These are phyloP conservation scores for Silurus glanis DNA, from an alignment of 2,113 vertebrate species.

Conservation along the genomic window DNA sequence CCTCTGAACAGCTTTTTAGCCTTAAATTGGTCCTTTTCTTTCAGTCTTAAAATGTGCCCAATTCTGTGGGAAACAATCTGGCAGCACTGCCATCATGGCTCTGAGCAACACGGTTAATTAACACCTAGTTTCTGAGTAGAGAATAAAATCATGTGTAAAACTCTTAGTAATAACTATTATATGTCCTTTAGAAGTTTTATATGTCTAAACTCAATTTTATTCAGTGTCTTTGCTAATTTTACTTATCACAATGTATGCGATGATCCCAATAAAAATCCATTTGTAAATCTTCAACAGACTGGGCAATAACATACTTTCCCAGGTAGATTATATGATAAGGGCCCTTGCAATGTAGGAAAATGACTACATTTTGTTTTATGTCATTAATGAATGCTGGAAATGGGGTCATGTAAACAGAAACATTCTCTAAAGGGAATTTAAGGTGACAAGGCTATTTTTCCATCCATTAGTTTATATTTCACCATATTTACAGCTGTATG, in stretches of 20 bases:
- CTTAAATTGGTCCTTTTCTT: background rate
- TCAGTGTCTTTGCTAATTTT: background rate
- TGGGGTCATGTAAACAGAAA: background rate
- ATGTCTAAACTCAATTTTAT: background rate
- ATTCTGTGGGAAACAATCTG: background rate
- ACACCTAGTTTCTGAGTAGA: background rate
- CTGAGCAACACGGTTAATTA: background rate
- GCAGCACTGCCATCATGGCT: background rate
- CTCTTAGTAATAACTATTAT: background rate
- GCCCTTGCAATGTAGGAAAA: background rate
- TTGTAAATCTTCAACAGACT: background rate
- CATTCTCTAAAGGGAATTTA: no score
- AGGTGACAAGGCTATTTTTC: background rate
- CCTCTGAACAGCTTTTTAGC: background rate
- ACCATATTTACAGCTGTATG: background rate
- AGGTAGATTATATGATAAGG: background rate
- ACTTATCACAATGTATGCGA: background rate
- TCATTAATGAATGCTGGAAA: background rate
- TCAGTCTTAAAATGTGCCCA: background rate
- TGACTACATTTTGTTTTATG: background rate
- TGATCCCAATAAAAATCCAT: background rate
- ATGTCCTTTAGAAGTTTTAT: background rate
- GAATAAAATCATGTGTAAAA: background rate
- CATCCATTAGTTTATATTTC: background rate
- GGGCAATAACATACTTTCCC: background rate